Evolutionary conservation across 2,113 vertebrate genomes (phyloP).

Genomic region (Pyrgilauda ruficollis): DNA sequence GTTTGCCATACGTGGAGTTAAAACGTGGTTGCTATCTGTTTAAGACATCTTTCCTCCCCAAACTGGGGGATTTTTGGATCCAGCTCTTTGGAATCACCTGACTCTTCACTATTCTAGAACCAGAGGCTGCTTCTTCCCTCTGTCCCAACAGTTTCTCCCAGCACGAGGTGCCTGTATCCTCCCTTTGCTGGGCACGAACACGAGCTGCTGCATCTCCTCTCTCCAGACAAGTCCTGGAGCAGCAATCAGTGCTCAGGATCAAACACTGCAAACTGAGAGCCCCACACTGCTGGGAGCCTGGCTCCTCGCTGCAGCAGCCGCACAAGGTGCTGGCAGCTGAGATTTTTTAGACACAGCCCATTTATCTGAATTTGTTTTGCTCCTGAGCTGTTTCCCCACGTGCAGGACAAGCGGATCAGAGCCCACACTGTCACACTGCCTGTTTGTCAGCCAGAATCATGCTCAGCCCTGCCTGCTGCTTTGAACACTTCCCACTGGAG

Average conservation of each 20-base stretch:
- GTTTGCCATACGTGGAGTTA: neutral
- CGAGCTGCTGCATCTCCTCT: neutral
- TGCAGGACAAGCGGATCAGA: neutral
- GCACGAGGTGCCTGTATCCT: neutral
- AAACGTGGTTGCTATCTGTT: neutral
- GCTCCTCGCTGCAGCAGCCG: neutral
- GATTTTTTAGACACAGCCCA: neutral
- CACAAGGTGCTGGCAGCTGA: neutral
- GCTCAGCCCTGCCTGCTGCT: neutral
- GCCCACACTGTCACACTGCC: neutral
- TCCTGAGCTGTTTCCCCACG: neutral
- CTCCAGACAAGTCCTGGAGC: neutral
- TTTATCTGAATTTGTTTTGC: neutral
- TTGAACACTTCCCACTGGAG: neutral
- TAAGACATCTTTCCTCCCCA: neutral
- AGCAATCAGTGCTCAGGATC: neutral
- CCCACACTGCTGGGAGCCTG: neutral
- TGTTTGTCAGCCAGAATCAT: neutral
- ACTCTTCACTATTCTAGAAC: neutral
- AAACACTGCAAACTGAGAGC: accelerated
- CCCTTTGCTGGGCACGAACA: neutral
- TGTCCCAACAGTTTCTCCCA: neutral
- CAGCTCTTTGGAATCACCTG: neutral
- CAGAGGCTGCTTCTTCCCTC: neutral
- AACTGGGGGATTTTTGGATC: neutral